Evolutionary conservation across 2,888 invertebrate species (phyloP).

Genomic region (Eupithecia inturbata): DNA sequence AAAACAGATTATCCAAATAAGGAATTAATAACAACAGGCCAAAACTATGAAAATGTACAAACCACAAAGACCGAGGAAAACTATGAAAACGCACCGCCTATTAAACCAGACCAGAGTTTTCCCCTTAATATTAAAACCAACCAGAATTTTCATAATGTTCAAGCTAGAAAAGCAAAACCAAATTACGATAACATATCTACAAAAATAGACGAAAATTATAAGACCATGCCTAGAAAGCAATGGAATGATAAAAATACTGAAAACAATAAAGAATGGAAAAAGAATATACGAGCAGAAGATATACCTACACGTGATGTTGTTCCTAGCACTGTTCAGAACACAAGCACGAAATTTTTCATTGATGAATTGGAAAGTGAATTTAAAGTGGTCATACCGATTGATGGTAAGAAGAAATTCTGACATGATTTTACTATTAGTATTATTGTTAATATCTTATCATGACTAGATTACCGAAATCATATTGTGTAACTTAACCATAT

Average conservation of each 20-base stretch:
- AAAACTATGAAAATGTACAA: slow-evolving; percentile 3
- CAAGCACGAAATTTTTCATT: slow-evolving; percentile 53
- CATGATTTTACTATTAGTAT: background rate
- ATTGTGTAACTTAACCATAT: background rate
- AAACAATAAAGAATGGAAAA: slow-evolving; percentile 10
- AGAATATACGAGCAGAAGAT: slow-evolving; percentile 22
- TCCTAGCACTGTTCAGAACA: background rate
- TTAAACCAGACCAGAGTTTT: background rate
- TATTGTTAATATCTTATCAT: background rate
- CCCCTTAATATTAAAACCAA: background rate
- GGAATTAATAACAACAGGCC: background rate
- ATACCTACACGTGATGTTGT: background rate
- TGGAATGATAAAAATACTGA: slow-evolving; percentile 6
- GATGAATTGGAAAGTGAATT: slow-evolving; percentile 53
- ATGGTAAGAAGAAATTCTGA: slow-evolving; percentile 18
- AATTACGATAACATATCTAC: background rate
- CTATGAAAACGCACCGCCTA: background rate
- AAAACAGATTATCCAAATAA: background rate
- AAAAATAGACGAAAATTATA: background rate
- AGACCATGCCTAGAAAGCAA: slow-evolving; percentile 3
- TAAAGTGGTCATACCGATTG: slow-evolving; percentile 42
- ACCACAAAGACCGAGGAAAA: background rate
- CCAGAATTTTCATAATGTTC: background rate
- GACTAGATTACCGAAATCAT: background rate
- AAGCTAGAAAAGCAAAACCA: background rate